These are phyloP conservation scores for Timandra comae DNA, from an alignment of 2,888 invertebrate species.

Conservation along the genomic window DNA sequence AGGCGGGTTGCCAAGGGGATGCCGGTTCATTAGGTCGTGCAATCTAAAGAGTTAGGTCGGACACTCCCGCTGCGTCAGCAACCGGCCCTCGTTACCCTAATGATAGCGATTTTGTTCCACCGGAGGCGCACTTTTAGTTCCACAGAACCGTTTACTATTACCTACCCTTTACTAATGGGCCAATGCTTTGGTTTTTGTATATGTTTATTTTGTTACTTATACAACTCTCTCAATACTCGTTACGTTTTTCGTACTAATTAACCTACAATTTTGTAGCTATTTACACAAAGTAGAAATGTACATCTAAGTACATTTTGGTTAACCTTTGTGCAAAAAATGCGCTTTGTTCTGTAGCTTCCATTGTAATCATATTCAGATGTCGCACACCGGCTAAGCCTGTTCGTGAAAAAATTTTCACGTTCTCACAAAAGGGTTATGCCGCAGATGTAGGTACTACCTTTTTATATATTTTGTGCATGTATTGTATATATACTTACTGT, in stretches of 20 bases:
- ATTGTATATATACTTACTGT: slow-evolving; percentile 5
- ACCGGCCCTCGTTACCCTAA: slow-evolving; percentile 69
- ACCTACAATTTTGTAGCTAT: no score
- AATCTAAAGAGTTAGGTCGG: slow-evolving; percentile 56
- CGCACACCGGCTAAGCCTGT: slow-evolving; percentile 5
- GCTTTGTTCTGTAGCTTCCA: slow-evolving; percentile 3
- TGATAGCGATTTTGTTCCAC: slow-evolving; percentile 68
- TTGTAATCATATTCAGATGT: slow-evolving; percentile 11
- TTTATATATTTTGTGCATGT: no score
- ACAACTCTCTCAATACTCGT: slow-evolving; percentile 40
- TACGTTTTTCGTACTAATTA: no score
- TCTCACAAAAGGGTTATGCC: slow-evolving; percentile 9
- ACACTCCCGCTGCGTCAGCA: slow-evolving; percentile 61
- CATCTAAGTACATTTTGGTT: no score
- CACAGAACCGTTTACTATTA: slow-evolving; percentile 60
- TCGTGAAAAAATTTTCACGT: slow-evolving; percentile 8
- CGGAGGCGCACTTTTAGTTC: slow-evolving; percentile 64
- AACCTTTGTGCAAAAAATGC: not conserved
- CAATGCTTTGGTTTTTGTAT: slow-evolving; percentile 50
- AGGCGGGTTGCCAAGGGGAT: slow-evolving; percentile 47
- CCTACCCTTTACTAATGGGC: slow-evolving; percentile 62
- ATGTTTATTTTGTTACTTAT: slow-evolving; percentile 54
- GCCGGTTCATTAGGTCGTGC: slow-evolving; percentile 64
- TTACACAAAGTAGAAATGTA: no score
- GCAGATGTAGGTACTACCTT: slow-evolving; percentile 11